These are phyloP conservation scores for Epinephelus lanceolatus DNA, from an alignment of 2,113 vertebrate genomes.

Conservation along the genomic window DNA sequence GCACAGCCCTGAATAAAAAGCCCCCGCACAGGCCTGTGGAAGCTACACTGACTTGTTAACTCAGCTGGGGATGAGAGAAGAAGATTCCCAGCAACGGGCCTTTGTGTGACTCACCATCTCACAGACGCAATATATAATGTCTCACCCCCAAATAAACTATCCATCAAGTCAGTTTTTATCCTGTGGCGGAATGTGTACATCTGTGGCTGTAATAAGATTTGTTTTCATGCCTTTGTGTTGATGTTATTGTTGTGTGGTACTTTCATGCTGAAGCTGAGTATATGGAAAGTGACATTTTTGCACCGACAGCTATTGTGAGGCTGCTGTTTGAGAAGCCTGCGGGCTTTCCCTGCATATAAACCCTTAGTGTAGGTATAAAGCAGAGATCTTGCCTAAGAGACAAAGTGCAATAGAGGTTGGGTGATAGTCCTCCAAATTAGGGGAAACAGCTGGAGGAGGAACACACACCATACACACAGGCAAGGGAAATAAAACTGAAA, in stretches of 20 bases:
- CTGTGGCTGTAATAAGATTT: not conserved
- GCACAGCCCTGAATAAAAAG: conserved; percentile 11
- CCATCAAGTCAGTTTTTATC: not conserved
- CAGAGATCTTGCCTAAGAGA: not conserved
- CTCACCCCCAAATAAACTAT: not conserved
- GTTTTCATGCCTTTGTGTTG: not conserved
- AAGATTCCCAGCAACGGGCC: conserved; percentile 1
- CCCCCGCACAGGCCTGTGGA: conserved; percentile 10
- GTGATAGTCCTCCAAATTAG: not conserved
- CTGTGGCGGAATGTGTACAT: conserved; percentile 19
- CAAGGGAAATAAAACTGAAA: not conserved
- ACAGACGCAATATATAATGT: conserved; percentile 1
- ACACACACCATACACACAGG: not conserved
- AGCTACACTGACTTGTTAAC: conserved; percentile 23
- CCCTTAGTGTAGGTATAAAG: not conserved
- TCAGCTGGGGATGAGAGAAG: conserved; percentile 17
- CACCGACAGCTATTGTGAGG: not conserved
- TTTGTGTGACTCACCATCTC: conserved; percentile 8
- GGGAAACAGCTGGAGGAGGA: conserved; percentile 7
- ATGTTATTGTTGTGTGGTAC: conserved; percentile 7
- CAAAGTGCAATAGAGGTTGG: not conserved
- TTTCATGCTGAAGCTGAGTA: not conserved
- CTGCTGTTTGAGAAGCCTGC: not conserved
- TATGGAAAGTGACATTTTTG: conserved; percentile 28
- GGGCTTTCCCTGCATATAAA: conserved; percentile 6